Percentiles rank a stretch among this genome's conserved stretches.
Conservation (phyloP, 2,888 invertebrate genomes). For the Hemistola chrysoprasaria region DNA sequence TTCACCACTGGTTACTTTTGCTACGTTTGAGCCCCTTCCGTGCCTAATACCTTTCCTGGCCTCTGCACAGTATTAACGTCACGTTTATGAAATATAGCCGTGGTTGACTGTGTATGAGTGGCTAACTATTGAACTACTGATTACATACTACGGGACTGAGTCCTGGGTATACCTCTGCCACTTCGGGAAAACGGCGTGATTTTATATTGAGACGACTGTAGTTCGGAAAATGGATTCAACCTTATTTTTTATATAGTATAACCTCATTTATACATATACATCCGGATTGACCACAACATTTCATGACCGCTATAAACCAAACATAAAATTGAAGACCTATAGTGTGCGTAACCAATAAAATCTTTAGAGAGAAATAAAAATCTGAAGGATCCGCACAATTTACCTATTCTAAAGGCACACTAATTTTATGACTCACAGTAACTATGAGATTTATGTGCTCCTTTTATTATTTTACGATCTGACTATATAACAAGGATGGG, state of each 20-base stretch:
- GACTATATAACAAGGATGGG: no score
- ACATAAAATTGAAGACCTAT: slow-evolving; percentile 27
- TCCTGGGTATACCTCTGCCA: no score
- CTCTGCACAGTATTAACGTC: no score
- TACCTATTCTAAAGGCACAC: slow-evolving; percentile 31
- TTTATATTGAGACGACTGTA: no score
- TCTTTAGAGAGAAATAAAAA: slow-evolving; percentile 26
- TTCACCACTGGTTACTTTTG: not conserved
- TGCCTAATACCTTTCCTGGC: no score
- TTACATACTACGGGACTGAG: no score
- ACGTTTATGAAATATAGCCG: no score
- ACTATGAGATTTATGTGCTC: slow-evolving; percentile 27
- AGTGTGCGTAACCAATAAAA: slow-evolving; percentile 28
- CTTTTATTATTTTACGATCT: slow-evolving; percentile 26
- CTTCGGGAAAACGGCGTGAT: no score
- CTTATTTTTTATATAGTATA: not conserved
- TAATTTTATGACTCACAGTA: slow-evolving; percentile 33
- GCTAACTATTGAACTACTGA: no score
- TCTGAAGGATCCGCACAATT: slow-evolving; percentile 32
- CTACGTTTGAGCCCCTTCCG: not conserved
- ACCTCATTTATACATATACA: slow-evolving; percentile 11
- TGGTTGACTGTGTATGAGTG: no score
- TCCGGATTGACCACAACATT: slow-evolving; percentile 9
- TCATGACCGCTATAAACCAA: slow-evolving; percentile 19
- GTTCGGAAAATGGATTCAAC: no score